These are phyloP conservation scores for Aphelinus atriplicis DNA, from an alignment of 1,140 invertebrate genomes.

Conservation along the genomic window DNA sequence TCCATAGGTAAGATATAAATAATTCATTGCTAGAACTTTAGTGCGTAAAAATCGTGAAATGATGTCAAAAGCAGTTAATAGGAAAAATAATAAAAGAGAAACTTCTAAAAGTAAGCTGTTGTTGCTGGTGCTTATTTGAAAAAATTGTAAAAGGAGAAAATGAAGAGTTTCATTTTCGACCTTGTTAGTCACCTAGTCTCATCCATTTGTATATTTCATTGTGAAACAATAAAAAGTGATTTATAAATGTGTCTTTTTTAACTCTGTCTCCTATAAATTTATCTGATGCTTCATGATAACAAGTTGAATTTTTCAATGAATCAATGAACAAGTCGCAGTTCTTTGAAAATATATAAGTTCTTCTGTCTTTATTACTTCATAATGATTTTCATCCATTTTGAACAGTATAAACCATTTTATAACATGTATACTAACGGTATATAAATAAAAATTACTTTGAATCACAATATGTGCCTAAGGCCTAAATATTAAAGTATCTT, in stretches of 20 bases:
- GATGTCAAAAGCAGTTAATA: slow-evolving; percentile 16
- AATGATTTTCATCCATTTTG: neutral
- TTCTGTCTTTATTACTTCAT: neutral
- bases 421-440: slow-evolving; percentile 3
- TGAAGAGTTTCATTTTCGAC: slow-evolving; percentile 34
- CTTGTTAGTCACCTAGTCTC: slow-evolving; percentile 49
- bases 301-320: no score
- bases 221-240: slow-evolving; percentile 56
- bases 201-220: slow-evolving; percentile 57
- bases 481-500: slow-evolving; percentile 49
- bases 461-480: neutral
- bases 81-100: slow-evolving; percentile 29
- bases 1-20: slow-evolving; percentile 26
- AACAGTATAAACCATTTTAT: slow-evolving; percentile 5
- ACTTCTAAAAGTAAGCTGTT: slow-evolving; percentile 38
- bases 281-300: no score
- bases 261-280: no score
- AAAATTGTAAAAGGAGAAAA: slow-evolving; percentile 44
- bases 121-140: slow-evolving; percentile 41
- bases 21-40: slow-evolving; percentile 32
- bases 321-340: no score
- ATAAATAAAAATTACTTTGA: neutral
- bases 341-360: no score
- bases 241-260: slow-evolving; percentile 48
- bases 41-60: slow-evolving; percentile 31